Percentiles rank a stretch among this genome's conserved stretches.
Conservation (phyloP, 2,113 vertebrate species). For the Brachionichthys hirsutus region DNA sequence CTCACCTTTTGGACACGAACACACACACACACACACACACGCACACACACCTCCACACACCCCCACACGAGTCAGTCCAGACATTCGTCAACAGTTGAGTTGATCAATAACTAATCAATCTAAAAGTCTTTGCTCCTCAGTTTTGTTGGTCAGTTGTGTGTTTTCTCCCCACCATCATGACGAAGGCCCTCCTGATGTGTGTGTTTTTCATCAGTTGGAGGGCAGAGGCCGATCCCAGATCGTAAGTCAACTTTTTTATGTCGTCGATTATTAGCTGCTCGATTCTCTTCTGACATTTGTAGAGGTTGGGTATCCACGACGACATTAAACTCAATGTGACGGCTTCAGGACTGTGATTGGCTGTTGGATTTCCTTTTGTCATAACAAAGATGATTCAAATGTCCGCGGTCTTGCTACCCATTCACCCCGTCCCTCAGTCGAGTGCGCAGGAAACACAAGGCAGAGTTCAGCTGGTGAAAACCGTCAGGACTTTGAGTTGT, state of each 20-base stretch:
- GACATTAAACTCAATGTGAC: too few relatives aligned
- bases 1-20: slow-evolving; percentile 50
- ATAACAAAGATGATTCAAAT: too few relatives aligned
- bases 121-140: too few relatives aligned
- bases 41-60: slow-evolving; percentile 9
- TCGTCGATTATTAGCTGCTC: not conserved
- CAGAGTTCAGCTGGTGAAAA: too few relatives aligned
- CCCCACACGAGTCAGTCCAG: not conserved
- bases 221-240: slow-evolving; percentile 29
- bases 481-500: too few relatives aligned
- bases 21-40: slow-evolving; percentile 16
- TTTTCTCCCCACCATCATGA: slow-evolving; percentile 18
- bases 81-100: slow-evolving; percentile 1
- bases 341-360: too few relatives aligned
- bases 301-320: too few relatives aligned
- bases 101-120: slow-evolving; percentile 22
- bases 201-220: slow-evolving; percentile 27
- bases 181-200: slow-evolving; percentile 54
- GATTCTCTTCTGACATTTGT: too few relatives aligned
- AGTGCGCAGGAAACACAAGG: too few relatives aligned
- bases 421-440: too few relatives aligned
- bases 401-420: too few relatives aligned
- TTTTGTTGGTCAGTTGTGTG: not conserved
- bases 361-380: too few relatives aligned
- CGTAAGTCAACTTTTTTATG: slow-evolving; percentile 45